These are phyloP conservation scores for Luehdorfia chinensis DNA, from an alignment of 1,140 invertebrate genomes.

Conservation along the genomic window DNA sequence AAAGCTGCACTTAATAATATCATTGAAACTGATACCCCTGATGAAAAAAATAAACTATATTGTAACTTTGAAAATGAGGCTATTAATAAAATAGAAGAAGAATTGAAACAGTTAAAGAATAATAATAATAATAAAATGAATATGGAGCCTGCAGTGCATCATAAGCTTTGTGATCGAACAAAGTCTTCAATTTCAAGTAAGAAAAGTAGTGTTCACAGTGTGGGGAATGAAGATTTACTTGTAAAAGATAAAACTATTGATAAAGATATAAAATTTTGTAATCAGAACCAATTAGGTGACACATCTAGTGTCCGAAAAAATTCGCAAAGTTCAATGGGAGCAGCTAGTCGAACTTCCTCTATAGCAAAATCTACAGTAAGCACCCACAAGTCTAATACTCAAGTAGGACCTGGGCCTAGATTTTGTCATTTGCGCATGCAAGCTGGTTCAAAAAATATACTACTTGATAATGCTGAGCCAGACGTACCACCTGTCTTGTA, in stretches of 20 bases:
- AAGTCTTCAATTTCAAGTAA: constrained; percentile 62
- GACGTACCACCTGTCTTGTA: constrained; percentile 83
- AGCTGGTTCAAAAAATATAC: constrained; percentile 85
- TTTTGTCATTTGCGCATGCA: constrained; percentile 85
- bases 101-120: constrained; percentile 51
- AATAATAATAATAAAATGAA: constrained; percentile 43
- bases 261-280: constrained; percentile 41
- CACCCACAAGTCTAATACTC: constrained; percentile 67
- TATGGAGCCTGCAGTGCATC: constrained; percentile 79
- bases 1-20: constrained; percentile 24
- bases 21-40: constrained; percentile 30
- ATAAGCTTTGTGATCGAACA: constrained; percentile 78
- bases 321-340: constrained; percentile 70
- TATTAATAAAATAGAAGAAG: constrained; percentile 42
- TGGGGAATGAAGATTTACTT: constrained; percentile 46
- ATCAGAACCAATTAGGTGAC: constrained; percentile 35
- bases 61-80: constrained; percentile 34
- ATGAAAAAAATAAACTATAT: constrained; percentile 32
- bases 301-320: constrained; percentile 49
- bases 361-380: constrained; percentile 68
- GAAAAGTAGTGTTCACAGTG: constrained; percentile 59
- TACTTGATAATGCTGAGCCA: constrained; percentile 85
- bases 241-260: constrained; percentile 42
- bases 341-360: constrained; percentile 69
- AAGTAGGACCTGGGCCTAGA: constrained; percentile 79